phyloP scores from a whole-genome alignment of 2,888 invertebrate species.

The Harmothoe impar region DNA sequence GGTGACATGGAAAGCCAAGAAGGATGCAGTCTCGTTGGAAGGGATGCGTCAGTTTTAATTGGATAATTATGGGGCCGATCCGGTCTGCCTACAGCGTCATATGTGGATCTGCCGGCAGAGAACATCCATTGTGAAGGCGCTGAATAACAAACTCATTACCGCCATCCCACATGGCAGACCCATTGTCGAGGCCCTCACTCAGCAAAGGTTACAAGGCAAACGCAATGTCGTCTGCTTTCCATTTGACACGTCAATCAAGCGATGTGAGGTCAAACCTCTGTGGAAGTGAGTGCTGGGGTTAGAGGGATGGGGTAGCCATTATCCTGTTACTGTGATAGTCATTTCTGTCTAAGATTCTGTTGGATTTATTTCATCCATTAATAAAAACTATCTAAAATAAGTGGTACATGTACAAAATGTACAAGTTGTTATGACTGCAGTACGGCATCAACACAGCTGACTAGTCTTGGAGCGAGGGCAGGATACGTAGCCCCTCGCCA shows the following conservation, averaged over 20 bases:
- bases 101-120: constrained; percentile 1
- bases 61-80: constrained; percentile 58
- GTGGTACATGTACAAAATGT: no score
- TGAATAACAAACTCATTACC: constrained; percentile 58
- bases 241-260: constrained; percentile 56
- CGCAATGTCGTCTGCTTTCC: constrained; percentile 52
- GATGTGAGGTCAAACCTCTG: constrained; percentile 4
- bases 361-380: no score
- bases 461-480: no score
- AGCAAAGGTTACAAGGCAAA: constrained; percentile 38
- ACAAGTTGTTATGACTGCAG: no score
- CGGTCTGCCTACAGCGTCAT: constrained; percentile 24
- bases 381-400: no score
- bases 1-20: not conserved
- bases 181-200: not conserved
- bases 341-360: no score
- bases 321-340: not conserved
- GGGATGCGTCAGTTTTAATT: constrained; percentile 55
- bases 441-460: no score
- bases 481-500: no score
- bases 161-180: not conserved
- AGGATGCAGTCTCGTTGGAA: constrained; percentile 38
- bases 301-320: not conserved
- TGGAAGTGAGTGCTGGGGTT: not conserved
- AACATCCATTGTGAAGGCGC: constrained; percentile 23